Evolutionary conservation across 2,888 invertebrate genomes (phyloP).

Genomic region (Perdita meconis): DNA sequence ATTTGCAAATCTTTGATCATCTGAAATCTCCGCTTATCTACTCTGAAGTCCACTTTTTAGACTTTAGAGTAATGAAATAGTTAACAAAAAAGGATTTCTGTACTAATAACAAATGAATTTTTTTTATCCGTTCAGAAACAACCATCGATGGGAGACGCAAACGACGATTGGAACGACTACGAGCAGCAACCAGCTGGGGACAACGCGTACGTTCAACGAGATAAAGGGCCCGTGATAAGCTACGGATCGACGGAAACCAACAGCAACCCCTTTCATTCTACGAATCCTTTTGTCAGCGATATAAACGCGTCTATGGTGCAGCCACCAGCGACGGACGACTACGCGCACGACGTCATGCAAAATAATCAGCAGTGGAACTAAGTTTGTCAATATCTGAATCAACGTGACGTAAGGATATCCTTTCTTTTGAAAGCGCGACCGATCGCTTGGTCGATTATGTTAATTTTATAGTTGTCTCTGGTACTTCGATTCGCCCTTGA

Average conservation of each 20-base stretch:
- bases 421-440: slow-evolving; percentile 22
- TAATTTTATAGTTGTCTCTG: slow-evolving; percentile 9
- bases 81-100: too few species aligned
- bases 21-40: too few species aligned
- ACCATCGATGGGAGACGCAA: slow-evolving; percentile 75
- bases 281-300: slow-evolving; percentile 81
- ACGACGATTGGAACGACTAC: slow-evolving; percentile 76
- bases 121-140: slow-evolving; percentile 75
- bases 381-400: slow-evolving; percentile 29
- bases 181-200: slow-evolving; percentile 65
- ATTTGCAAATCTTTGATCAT: too few species aligned
- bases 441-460: slow-evolving; percentile 22
- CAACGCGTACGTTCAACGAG: slow-evolving; percentile 65
- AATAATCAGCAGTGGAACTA: slow-evolving; percentile 84
- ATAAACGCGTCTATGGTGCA: slow-evolving; percentile 79
- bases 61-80: too few species aligned
- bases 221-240: slow-evolving; percentile 74
- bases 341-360: slow-evolving; percentile 86
- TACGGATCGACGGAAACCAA: slow-evolving; percentile 81
- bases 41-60: too few species aligned
- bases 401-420: slow-evolving; percentile 32
- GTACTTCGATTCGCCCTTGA: slow-evolving; percentile 8
- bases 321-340: slow-evolving; percentile 85
- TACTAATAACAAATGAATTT: not conserved
- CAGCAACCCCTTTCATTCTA: slow-evolving; percentile 79